phyloP scores from a whole-genome alignment of 92 coral and sea anemone genomes.

The Epizoanthus scotinus region DNA sequence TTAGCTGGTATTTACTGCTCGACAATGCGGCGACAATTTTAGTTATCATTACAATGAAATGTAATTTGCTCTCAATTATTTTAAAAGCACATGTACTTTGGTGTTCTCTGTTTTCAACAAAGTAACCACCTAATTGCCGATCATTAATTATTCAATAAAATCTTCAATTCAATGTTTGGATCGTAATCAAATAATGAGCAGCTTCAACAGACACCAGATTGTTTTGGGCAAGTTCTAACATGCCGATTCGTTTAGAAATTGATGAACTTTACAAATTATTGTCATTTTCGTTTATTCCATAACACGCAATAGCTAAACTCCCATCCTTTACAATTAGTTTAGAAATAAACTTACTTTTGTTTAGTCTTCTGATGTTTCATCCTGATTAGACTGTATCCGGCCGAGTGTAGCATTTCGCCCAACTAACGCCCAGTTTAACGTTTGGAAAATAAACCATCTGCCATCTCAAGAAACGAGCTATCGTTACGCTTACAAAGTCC shows the following conservation, averaged over 20 bases:
- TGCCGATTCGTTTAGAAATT: constrained; percentile 21
- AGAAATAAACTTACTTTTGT: neutral
- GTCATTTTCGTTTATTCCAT: neutral
- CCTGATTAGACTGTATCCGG: constrained; percentile 2
- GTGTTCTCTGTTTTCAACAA: too few relatives aligned
- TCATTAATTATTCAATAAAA: too few relatives aligned
- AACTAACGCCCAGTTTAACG: constrained; percentile 1
- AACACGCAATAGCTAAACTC: neutral
- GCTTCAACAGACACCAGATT: neutral
- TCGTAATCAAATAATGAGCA: neutral
- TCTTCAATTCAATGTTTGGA: too few relatives aligned
- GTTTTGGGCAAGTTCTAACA: neutral
- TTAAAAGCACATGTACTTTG: too few relatives aligned
- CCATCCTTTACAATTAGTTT: neutral
- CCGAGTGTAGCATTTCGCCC: neutral
- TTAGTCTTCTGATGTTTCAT: neutral
- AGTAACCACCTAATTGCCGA: too few relatives aligned
- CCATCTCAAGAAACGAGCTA: too few relatives aligned
- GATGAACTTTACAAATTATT: neutral
- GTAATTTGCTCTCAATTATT: too few relatives aligned
- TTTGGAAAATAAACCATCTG: too few relatives aligned
- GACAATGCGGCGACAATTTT: too few relatives aligned
- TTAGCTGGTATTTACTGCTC: too few relatives aligned
- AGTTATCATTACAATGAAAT: too few relatives aligned
- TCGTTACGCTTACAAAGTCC: too few relatives aligned